These are phyloP conservation scores for Drosophila antonietae DNA, from an alignment of 2,888 invertebrate species.

Conservation along the genomic window DNA sequence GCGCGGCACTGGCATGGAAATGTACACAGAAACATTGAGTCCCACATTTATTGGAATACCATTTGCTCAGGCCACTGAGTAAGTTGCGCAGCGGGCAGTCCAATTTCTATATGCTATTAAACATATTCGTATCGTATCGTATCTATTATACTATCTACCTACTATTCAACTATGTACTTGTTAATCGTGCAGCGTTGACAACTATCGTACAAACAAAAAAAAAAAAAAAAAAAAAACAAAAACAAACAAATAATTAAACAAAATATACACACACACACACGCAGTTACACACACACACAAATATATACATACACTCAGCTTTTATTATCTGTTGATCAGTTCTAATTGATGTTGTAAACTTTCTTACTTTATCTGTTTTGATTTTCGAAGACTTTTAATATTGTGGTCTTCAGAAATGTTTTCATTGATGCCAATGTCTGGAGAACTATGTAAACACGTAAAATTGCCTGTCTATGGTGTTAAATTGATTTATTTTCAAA, in stretches of 20 bases:
- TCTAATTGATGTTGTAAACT: conserved; percentile 70
- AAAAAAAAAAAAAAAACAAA: not conserved
- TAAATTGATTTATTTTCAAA: conserved; percentile 30
- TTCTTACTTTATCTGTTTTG: conserved; percentile 45
- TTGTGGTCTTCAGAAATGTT: conserved; percentile 39
- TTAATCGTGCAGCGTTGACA: conserved; percentile 76
- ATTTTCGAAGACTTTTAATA: conserved; percentile 32
- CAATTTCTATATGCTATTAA: conserved; percentile 67
- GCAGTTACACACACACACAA: conserved; percentile 15
- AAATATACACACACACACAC: conserved; percentile 11
- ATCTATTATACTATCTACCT: conserved; percentile 65
- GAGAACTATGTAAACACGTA: conserved; percentile 50
- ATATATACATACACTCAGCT: conserved; percentile 34
- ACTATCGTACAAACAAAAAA: conserved; percentile 48
- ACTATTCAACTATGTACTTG: conserved; percentile 73
- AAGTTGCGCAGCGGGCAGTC: conserved; percentile 87
- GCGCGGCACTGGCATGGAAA: conserved; percentile 99
- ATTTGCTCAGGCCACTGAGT: conserved; percentile 99
- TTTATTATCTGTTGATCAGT: conserved; percentile 60
- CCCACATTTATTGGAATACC: conserved; percentile 99
- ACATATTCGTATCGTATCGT: conserved; percentile 61
- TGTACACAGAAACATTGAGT: conserved; percentile 99
- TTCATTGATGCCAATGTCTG: conserved; percentile 43
- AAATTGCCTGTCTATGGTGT: conserved; percentile 70
- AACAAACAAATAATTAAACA: conserved; percentile 13